These are phyloP conservation scores for Drosophila monieri DNA, from an alignment of 2,888 invertebrate genomes.

Conservation along the genomic window DNA sequence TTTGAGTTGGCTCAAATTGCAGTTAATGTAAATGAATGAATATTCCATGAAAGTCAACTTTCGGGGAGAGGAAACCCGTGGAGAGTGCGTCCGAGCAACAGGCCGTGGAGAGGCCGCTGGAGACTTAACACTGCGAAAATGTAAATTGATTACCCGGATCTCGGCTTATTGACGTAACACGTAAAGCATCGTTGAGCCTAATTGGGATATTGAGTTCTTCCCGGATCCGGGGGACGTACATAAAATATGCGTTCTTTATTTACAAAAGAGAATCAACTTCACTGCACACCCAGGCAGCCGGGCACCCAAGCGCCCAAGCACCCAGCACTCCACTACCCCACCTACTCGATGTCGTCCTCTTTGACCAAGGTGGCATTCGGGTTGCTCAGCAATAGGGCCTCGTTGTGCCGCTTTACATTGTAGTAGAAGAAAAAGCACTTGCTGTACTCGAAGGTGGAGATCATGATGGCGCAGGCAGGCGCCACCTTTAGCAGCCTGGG, in stretches of 20 bases:
- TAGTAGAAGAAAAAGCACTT: conserved; percentile 92
- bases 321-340: too few relatives aligned
- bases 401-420: conserved; percentile 84
- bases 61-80: conserved; percentile 14
- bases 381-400: conserved; percentile 58
- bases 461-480: conserved; percentile 99
- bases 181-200: conserved; percentile 21
- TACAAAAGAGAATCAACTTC: conserved; percentile 11
- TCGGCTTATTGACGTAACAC: conserved; percentile 15
- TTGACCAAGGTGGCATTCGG: conserved; percentile 48
- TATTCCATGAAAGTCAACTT: conserved; percentile 44
- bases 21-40: conserved; percentile 57
- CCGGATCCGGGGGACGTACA: conserved; percentile 3
- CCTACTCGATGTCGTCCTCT: conserved; percentile 58
- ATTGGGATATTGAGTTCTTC: conserved; percentile 38
- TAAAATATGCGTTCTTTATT: conserved; percentile 45
- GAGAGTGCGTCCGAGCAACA: conserved; percentile 14
- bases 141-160: conserved; percentile 41
- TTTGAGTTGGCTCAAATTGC: conserved; percentile 42
- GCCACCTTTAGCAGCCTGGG: conserved; percentile 98
- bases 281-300: background rate
- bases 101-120: background rate
- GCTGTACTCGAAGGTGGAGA: conserved; percentile 97
- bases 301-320: background rate
- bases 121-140: conserved; percentile 23